phyloP scores from a whole-genome alignment of 2,888 invertebrate genomes.

The Cepaea hortensis region DNA sequence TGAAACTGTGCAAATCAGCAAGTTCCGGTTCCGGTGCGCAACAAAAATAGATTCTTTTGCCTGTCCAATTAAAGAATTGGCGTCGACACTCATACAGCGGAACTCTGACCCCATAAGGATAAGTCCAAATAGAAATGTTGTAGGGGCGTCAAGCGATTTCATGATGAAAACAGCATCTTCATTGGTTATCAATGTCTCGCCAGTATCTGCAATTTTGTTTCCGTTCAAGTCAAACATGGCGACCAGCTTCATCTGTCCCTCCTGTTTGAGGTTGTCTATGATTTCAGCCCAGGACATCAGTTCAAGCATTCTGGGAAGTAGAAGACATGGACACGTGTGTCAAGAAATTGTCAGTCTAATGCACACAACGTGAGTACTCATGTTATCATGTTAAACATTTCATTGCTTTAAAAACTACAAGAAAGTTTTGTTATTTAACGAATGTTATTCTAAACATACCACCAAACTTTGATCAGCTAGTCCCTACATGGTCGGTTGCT shows the following conservation, averaged over 20 bases:
- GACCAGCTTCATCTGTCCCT: conserved; percentile 54
- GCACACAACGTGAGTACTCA: too few relatives aligned
- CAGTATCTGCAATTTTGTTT: conserved; percentile 51
- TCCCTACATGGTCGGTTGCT: too few relatives aligned
- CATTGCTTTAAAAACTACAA: too few relatives aligned
- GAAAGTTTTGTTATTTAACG: too few relatives aligned
- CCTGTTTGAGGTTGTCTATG: conserved; percentile 52
- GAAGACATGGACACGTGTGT: not conserved
- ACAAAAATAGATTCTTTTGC: conserved; percentile 47
- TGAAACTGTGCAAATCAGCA: conserved; percentile 52
- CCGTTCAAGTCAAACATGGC: conserved; percentile 54
- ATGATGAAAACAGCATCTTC: conserved; percentile 47
- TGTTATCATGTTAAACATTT: too few relatives aligned
- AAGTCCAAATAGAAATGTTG: conserved; percentile 47
- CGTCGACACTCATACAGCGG: conserved; percentile 52
- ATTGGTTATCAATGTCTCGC: conserved; percentile 42
- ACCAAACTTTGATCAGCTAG: too few relatives aligned
- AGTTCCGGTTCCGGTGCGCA: conserved; percentile 48
- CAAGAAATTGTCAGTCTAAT: too few relatives aligned
- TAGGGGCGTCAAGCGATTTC: conserved; percentile 39
- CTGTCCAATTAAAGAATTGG: conserved; percentile 51
- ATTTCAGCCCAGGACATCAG: conserved; percentile 57
- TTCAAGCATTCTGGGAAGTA: conserved; percentile 53
- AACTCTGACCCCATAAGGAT: conserved; percentile 50
- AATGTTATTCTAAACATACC: too few relatives aligned